Percentiles rank a stretch among this genome's conserved stretches.
Conservation (phyloP, 2,113 vertebrate species). For the Alosa alosa region DNA sequence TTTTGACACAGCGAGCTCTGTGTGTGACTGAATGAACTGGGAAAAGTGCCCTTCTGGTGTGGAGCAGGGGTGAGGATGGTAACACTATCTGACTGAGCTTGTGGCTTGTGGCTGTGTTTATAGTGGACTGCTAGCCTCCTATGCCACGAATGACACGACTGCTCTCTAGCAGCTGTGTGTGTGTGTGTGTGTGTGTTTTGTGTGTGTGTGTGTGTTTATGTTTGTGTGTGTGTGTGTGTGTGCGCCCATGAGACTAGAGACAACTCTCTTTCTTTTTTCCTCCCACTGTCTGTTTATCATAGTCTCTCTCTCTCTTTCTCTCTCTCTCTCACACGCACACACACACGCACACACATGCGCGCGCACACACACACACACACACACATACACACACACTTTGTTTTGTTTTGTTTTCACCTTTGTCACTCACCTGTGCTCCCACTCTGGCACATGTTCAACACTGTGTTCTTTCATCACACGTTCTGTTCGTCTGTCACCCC, state of each 20-base stretch:
- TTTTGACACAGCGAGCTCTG: neutral
- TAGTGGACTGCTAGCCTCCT: conserved; percentile 49
- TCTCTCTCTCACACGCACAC: neutral
- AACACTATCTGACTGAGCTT: conserved; percentile 58
- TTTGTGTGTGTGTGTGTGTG: neutral
- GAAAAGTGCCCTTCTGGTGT: conserved; percentile 28
- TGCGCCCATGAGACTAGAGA: neutral
- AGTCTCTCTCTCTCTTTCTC: neutral
- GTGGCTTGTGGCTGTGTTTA: conserved; percentile 53
- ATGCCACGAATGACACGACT: conserved; percentile 50
- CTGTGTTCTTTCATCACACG: neutral
- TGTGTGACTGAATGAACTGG: conserved; percentile 13
- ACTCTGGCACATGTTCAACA: neutral
- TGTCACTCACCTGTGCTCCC: neutral
- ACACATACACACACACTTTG: neutral
- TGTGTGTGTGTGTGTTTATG: conserved; percentile 41
- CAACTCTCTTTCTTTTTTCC: neutral
- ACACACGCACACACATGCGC: no score
- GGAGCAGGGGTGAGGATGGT: conserved; percentile 28
- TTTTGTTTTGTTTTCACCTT: no score
- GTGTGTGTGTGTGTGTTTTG: conserved; percentile 24
- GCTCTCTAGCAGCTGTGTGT: conserved; percentile 53
- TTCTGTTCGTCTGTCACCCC: neutral
- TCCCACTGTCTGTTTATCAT: neutral
- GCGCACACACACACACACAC: neutral